These are phyloP conservation scores for Lagria hirta DNA, from an alignment of 2,888 invertebrate genomes.

Conservation along the genomic window DNA sequence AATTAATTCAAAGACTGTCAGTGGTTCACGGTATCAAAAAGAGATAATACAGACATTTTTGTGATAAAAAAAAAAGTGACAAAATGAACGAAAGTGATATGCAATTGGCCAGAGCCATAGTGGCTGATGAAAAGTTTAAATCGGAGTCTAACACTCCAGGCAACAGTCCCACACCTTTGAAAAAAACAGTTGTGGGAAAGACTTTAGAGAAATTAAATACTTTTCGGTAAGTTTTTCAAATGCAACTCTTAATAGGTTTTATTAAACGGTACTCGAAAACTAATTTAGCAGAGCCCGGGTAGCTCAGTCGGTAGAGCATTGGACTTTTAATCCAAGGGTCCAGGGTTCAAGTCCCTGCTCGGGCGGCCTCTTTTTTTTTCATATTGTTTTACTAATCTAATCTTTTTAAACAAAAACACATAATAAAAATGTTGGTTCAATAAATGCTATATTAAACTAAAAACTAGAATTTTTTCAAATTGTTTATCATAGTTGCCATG, in stretches of 20 bases:
- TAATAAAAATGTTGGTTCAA: no score
- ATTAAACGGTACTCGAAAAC: constrained; percentile 61
- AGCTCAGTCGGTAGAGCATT: constrained; percentile 76
- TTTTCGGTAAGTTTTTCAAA: constrained; percentile 38
- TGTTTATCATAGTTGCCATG: no score
- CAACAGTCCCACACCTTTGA: constrained; percentile 62
- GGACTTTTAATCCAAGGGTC: constrained; percentile 79
- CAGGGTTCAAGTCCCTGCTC: constrained; percentile 78
- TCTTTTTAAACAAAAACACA: no score
- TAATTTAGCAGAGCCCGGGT: constrained; percentile 67
- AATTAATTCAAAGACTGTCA: constrained; percentile 8
- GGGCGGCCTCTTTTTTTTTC: constrained; percentile 60
- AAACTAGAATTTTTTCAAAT: no score
- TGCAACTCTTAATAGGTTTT: not conserved
- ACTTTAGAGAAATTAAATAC: constrained; percentile 42
- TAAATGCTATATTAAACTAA: no score
- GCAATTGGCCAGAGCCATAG: constrained; percentile 71
- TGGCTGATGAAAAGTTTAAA: constrained; percentile 59
- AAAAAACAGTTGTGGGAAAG: constrained; percentile 61
- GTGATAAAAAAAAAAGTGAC: no score
- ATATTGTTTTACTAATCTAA: no score
- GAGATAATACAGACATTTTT: not conserved
- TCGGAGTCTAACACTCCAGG: constrained; percentile 59
- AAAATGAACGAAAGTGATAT: constrained; percentile 77
- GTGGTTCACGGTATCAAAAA: no score